A percentile compares a stretch with the other conserved stretches of the same genome.
phyloP scores from a whole-genome alignment of 1,140 invertebrate species.

The Tetragonula clypearis region DNA sequence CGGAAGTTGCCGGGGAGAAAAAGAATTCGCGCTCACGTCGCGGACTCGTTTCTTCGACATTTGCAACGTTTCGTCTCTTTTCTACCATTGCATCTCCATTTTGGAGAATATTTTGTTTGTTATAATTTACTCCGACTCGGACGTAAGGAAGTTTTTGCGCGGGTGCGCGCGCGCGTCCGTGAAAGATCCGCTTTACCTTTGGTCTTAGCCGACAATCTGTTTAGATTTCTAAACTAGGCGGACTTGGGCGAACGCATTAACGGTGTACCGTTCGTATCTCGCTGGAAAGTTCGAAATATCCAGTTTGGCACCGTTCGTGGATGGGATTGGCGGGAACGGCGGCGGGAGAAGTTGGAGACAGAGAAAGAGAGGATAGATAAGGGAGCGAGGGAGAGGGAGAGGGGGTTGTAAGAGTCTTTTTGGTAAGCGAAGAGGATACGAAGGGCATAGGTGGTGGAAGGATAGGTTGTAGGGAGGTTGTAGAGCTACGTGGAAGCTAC shows the following conservation, averaged over 20 bases:
- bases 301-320: conserved; percentile 48
- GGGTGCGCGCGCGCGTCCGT: not conserved
- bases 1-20: not conserved
- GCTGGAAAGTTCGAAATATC: conserved; percentile 62
- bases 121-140: too few species aligned
- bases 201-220: not conserved
- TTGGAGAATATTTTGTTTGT: not conserved
- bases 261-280: conserved; percentile 49
- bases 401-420: not conserved
- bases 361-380: conserved; percentile 14
- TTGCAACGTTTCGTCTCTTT: not conserved
- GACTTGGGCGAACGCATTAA: conserved; percentile 54
- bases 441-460: not conserved
- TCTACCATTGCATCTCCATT: not conserved
- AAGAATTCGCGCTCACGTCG: not conserved
- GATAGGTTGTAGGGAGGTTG: conserved; percentile 20
- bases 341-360: conserved; percentile 16
- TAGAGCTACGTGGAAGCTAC: conserved; percentile 53
- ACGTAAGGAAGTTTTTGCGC: too few species aligned
- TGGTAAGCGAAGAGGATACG: not conserved
- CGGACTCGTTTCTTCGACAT: not conserved
- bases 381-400: not conserved
- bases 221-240: conserved; percentile 7
- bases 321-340: conserved; percentile 41
- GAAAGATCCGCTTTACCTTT: not conserved